Conservation (phyloP, 2,113 vertebrate species). For the Rhegmatorhina hoffmannsi region DNA sequence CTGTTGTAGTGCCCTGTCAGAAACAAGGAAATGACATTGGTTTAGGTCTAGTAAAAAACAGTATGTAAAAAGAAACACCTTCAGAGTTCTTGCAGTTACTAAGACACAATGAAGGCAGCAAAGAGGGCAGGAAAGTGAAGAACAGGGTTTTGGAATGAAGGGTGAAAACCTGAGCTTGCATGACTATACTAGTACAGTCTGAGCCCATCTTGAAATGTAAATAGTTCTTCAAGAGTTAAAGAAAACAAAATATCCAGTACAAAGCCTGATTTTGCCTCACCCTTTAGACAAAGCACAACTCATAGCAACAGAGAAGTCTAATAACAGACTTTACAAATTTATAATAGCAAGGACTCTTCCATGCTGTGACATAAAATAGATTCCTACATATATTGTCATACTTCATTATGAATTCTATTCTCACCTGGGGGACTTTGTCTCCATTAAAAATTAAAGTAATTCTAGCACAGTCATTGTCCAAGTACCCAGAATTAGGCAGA, state of each 20-base stretch:
- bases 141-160: neutral
- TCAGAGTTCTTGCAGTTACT: neutral
- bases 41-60: neutral
- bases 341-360: neutral
- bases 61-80: neutral
- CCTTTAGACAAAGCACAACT: neutral
- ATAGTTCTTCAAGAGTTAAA: neutral
- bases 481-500: conserved; percentile 82
- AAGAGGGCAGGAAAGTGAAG: neutral
- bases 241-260: neutral
- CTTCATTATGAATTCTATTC: conserved; percentile 24
- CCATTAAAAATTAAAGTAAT: conserved; percentile 89
- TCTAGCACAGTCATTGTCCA: conserved; percentile 89
- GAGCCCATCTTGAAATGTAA: neutral
- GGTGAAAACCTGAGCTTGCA: neutral
- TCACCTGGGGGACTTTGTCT: conserved; percentile 89
- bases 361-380: neutral
- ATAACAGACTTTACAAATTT: neutral
- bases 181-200: neutral
- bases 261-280: neutral
- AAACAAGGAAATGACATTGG: neutral
- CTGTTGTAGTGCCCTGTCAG: conserved; percentile 90
- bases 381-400: neutral
- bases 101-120: neutral
- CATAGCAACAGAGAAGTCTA: neutral